Evolutionary conservation across 1,140 invertebrate genomes (phyloP).

Genomic region (Leptinotarsa defecta): DNA sequence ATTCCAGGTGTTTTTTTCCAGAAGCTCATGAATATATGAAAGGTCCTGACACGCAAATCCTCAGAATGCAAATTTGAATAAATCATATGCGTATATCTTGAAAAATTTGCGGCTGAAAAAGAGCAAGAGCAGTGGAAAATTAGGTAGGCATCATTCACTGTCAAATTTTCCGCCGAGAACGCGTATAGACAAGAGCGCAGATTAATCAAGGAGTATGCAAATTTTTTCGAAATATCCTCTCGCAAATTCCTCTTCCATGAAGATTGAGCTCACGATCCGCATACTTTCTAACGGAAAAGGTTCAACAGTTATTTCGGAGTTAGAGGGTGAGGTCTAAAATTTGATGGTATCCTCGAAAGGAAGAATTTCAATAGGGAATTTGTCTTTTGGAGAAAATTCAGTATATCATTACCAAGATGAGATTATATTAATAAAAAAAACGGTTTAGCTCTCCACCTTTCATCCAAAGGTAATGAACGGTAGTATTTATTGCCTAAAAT

Average conservation of each 20-base stretch:
- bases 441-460: no score
- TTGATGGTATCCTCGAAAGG: no score
- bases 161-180: not conserved
- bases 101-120: not conserved
- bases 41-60: not conserved
- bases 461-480: no score
- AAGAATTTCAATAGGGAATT: no score
- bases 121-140: not conserved
- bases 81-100: slow-evolving; percentile 3
- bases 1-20: not conserved
- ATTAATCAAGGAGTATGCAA: slow-evolving; percentile 6
- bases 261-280: not conserved
- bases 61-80: slow-evolving; percentile 1
- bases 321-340: not conserved
- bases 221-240: not conserved
- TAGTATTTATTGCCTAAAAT: no score
- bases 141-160: slow-evolving; percentile 5
- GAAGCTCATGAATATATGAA: slow-evolving; percentile 6
- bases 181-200: not conserved
- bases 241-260: not conserved
- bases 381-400: no score
- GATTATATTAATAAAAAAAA: no score
- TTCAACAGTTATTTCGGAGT: not conserved
- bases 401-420: no score
- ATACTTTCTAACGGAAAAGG: not conserved